Percentiles rank a stretch among this genome's conserved stretches.
phyloP scores from a whole-genome alignment of 2,113 vertebrate species.

The Etia nguti region DNA sequence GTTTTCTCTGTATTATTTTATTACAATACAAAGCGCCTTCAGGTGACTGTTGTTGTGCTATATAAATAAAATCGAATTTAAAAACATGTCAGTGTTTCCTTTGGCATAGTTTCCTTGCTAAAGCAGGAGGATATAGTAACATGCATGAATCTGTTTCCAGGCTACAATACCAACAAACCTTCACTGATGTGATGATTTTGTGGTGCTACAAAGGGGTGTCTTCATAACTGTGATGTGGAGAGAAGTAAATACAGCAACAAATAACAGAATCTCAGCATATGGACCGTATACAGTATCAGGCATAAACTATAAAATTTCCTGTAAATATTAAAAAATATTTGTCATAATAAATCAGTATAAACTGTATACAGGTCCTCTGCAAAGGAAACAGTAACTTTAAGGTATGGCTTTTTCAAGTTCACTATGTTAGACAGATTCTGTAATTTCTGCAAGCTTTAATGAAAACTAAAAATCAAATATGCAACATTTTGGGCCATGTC shows the following conservation, averaged over 20 bases:
- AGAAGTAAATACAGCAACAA: neutral
- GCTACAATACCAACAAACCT: neutral
- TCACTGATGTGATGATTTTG: neutral
- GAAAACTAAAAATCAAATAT: neutral
- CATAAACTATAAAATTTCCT: neutral
- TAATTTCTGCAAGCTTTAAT: neutral
- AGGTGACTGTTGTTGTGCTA: neutral
- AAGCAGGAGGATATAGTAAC: neutral
- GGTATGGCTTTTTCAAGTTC: neutral
- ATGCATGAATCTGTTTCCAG: neutral
- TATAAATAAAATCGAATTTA: neutral
- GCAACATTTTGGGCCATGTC: neutral
- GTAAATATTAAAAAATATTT: neutral
- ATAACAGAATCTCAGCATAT: rapidly evolving
- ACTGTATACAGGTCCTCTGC: neutral
- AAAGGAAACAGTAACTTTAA: neutral
- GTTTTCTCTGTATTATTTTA: neutral
- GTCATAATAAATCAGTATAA: neutral
- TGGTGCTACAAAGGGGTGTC: neutral
- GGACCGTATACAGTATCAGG: neutral
- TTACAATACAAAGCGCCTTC: neutral
- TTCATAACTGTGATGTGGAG: neutral
- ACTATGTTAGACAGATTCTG: neutral
- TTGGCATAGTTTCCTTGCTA: neutral
- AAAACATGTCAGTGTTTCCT: neutral